Percentiles rank a stretch among this genome's conserved stretches.
Evolutionary conservation across 2,113 vertebrate species (phyloP).

Genomic region (Dascyllus trimaculatus): DNA sequence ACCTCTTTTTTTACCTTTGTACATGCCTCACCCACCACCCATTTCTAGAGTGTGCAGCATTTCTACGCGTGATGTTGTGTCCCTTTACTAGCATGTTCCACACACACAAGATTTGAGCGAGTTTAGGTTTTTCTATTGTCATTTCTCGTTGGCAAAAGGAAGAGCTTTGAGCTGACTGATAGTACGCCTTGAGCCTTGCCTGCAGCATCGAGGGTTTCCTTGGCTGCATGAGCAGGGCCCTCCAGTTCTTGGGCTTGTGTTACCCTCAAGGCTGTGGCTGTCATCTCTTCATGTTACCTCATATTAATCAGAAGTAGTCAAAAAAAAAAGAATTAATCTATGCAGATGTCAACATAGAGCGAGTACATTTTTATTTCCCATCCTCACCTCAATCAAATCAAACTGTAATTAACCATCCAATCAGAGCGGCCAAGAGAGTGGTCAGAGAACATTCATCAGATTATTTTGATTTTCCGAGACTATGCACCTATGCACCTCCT

Average conservation of each 20-base stretch:
- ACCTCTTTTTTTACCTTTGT: conserved; percentile 38
- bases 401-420: conserved; percentile 59
- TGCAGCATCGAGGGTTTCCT: conserved; percentile 51
- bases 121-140: conserved; percentile 26
- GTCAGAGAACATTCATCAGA: conserved; percentile 62
- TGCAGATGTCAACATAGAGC: conserved; percentile 77
- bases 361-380: conserved; percentile 53
- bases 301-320: conserved; percentile 73
- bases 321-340: conserved; percentile 72
- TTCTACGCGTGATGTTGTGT: conserved; percentile 18
- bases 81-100: conserved; percentile 25
- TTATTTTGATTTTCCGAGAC: conserved; percentile 68
- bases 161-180: conserved; percentile 52
- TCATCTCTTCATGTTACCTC: conserved; percentile 75
- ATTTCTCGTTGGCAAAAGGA: conserved; percentile 47
- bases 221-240: conserved; percentile 51
- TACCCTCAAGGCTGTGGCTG: conserved; percentile 55
- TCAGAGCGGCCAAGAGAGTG: conserved; percentile 64
- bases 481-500: conserved; percentile 82
- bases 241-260: conserved; percentile 45
- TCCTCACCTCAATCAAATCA: conserved; percentile 44
- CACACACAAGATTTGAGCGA: neutral
- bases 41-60: conserved; percentile 19
- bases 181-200: conserved; percentile 46
- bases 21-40: neutral